Conservation (phyloP, 1,140 invertebrate genomes). For the Apis mellifera region DNA sequence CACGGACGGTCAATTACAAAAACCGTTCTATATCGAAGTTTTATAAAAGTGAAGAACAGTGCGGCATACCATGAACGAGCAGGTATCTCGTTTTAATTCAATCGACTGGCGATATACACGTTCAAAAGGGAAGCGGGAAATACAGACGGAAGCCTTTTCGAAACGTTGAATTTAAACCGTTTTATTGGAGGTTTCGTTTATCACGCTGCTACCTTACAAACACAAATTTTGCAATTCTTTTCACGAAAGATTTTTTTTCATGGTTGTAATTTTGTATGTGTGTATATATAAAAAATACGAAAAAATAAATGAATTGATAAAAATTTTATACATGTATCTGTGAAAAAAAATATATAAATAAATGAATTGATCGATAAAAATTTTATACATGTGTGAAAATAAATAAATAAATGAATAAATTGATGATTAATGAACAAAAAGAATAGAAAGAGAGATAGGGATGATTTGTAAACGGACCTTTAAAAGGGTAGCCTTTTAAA, state of each 20-base stretch:
- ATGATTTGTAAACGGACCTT: slow-evolving; percentile 5
- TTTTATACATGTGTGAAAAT: background rate
- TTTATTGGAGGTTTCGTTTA: slow-evolving; percentile 27
- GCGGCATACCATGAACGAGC: background rate
- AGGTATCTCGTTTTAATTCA: slow-evolving; percentile 29
- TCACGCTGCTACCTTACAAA: background rate
- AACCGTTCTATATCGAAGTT: background rate
- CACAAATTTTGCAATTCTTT: slow-evolving; percentile 6
- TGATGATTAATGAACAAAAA: background rate
- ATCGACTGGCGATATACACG: background rate
- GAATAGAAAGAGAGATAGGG: background rate
- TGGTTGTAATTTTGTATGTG: background rate
- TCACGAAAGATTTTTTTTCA: background rate
- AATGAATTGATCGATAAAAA: too few relatives aligned
- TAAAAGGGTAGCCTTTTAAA: slow-evolving; percentile 7
- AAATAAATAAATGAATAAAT: background rate
- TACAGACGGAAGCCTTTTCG: slow-evolving; percentile 35
- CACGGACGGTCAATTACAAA: background rate
- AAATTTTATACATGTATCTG: too few relatives aligned
- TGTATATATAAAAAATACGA: background rate
- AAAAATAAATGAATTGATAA: background rate
- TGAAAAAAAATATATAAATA: too few relatives aligned
- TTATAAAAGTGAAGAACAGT: background rate
- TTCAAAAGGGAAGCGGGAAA: slow-evolving; percentile 10
- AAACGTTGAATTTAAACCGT: slow-evolving; percentile 35